Evolutionary conservation across 2,888 invertebrate species (phyloP).

Genomic region (Carpatolechia fugitivella): DNA sequence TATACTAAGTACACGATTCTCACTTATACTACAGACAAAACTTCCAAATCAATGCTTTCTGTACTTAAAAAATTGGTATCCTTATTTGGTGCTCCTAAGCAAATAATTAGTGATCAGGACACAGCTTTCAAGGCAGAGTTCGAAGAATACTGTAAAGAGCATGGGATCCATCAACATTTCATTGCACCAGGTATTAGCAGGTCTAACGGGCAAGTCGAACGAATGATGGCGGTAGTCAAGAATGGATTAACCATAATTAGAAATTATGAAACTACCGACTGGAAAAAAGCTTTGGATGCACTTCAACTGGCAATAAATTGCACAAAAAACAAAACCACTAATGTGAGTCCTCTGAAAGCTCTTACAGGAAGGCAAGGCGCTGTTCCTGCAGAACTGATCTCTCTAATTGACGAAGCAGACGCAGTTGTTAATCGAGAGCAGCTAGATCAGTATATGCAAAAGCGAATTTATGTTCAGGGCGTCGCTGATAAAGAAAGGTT

Average conservation of each 20-base stretch:
- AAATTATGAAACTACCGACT: constrained; percentile 13
- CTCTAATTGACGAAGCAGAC: constrained; percentile 9
- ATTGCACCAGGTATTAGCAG: constrained; percentile 8
- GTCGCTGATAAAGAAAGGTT: constrained; percentile 16
- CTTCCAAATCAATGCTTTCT: constrained; percentile 14
- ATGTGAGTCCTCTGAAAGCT: constrained; percentile 21
- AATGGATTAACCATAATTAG: constrained; percentile 5
- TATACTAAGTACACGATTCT: constrained; percentile 15
- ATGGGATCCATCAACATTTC: constrained; percentile 13
- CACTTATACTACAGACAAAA: constrained; percentile 18
- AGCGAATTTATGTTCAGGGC: constrained; percentile 1
- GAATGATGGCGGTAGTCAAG: constrained; percentile 9
- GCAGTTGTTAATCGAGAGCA: neutral
- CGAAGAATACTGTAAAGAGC: neutral
- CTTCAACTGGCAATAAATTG: constrained; percentile 22
- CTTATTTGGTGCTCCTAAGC: constrained; percentile 9
- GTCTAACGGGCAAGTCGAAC: constrained; percentile 11
- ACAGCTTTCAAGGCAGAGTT: constrained; percentile 13
- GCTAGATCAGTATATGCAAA: constrained; percentile 12
- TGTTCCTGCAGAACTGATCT: constrained; percentile 18
- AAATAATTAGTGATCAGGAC: constrained; percentile 10
- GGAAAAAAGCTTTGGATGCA: constrained; percentile 19
- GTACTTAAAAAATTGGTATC: constrained; percentile 16
- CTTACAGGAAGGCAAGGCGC: constrained; percentile 20
- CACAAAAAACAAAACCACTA: constrained; percentile 20